phyloP scores from a whole-genome alignment of 1,140 invertebrate genomes.

The Glomeris maerens region DNA sequence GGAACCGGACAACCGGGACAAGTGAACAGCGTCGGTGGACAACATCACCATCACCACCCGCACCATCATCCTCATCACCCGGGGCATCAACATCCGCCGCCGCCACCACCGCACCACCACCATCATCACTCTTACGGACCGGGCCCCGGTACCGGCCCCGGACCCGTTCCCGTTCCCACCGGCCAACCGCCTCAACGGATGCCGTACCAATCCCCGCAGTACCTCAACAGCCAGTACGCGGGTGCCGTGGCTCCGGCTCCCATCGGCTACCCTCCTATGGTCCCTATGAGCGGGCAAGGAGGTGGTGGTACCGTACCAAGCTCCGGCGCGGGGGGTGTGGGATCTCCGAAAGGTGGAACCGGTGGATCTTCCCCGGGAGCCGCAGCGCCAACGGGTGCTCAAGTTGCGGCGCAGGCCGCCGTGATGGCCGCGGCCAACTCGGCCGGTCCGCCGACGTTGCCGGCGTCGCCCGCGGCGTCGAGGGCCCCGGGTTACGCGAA shows the following conservation, averaged over 20 bases:
- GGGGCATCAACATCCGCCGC: slow-evolving; percentile 6
- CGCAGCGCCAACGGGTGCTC: slow-evolving; percentile 26
- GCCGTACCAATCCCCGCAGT: no score
- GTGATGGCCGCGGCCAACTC: slow-evolving; percentile 28
- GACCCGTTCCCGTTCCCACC: slow-evolving; percentile 17
- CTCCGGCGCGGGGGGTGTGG: no score
- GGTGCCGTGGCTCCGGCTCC: slow-evolving; percentile 9
- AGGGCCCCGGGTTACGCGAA: slow-evolving; percentile 39
- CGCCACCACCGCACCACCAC: no score
- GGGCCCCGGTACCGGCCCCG: slow-evolving; percentile 11
- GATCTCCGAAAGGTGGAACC: no score
- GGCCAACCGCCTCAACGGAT: slow-evolving; percentile 20
- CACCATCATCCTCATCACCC: slow-evolving; percentile 16
- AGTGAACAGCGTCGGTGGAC: no score
- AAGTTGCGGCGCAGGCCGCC: slow-evolving; percentile 31
- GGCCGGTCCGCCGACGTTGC: no score
- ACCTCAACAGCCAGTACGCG: no score
- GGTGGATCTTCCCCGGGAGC: not conserved
- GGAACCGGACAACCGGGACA: slow-evolving; percentile 10
- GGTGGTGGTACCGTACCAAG: not conserved
- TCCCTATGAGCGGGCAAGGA: not conserved
- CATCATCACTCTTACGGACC: slow-evolving; percentile 14
- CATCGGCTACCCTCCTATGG: not conserved
- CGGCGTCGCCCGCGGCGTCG: slow-evolving; percentile 6
- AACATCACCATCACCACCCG: slow-evolving; percentile 15